Evolutionary conservation across 2,113 vertebrate species (phyloP).

Genomic region (Leucopternis melanops): DNA sequence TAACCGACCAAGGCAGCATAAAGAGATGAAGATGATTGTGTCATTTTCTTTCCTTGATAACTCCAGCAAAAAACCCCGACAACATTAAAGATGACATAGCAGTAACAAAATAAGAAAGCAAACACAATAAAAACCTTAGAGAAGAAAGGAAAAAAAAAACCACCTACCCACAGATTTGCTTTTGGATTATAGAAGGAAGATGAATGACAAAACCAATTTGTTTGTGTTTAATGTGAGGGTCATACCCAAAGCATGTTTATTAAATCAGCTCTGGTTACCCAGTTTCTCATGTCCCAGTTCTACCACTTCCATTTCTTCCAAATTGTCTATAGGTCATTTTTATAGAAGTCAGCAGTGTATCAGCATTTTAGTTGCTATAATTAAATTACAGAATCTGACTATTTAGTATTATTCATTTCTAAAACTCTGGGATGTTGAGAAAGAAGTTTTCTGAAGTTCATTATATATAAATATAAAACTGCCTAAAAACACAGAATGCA

Average conservation of each 20-base stretch:
- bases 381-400: background rate
- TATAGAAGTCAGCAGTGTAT: background rate
- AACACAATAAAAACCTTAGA: background rate
- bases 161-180: background rate
- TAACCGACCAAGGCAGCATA: background rate
- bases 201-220: background rate
- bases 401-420: background rate
- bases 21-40: background rate
- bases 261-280: background rate
- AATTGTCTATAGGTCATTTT: background rate
- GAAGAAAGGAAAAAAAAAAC: background rate
- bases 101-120: background rate
- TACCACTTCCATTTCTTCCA: background rate
- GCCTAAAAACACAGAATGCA: background rate
- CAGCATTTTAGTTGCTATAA: background rate
- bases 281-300: background rate
- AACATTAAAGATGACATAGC: background rate
- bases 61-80: fast-evolving
- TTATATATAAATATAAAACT: background rate
- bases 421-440: background rate
- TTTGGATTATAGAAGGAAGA: background rate
- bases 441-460: background rate
- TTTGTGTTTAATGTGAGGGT: background rate
- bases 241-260: background rate
- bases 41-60: background rate